Base-by-base conservation (phyloP, 2,888 invertebrate genomes). In the Willowsia nigromaculata region DNA sequence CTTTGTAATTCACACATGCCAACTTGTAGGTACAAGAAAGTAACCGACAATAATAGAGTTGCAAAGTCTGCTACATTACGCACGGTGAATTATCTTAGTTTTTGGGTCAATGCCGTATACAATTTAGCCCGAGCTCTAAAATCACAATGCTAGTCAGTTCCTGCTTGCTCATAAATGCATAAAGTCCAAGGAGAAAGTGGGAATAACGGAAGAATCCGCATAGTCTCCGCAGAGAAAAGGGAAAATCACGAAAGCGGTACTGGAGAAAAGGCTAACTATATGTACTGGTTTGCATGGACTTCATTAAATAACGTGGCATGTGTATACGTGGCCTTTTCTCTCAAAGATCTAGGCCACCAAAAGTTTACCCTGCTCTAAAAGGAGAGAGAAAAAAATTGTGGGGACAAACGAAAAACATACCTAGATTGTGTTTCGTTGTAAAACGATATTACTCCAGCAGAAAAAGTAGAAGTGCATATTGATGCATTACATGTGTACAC, bases 91-190 rank as follows among this genome's bases (percentile, higher is more conserved):
- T 82, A 82, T 82, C 82, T 65, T 30, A 71, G 56, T 85, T 85
- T 85, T 85, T 85, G 78, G 85, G 85, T 85, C 85, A 85, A 85
- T 85, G 85, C 50, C 85, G 65, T 85, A 65, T 43, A 83, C 27
- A 74, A 47, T 74, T 47, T 74, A 13, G 30, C 25, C 3, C 27
- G 47, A 74, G 43, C 27, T 7, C 37, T 37, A 53, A 40, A 22
- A 22, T 83, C 47, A 47, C n/a, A 50, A 33, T 59, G 40, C 18
- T 40, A 33, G n/a, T 15, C 30, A 30, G 18, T 11, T n/a, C 50
- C 30, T 68, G 18, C 65, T 65, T 74, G 27, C n/a, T 43, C 74
- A n/a, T 27, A 50, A 47, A 25, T 50, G 74, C 47, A 68, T 18
- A 50, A 47, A 74, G 50, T 47, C 27, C 47, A 47, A 47, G 74